phyloP scores from a whole-genome alignment of 2,888 invertebrate genomes.

The Corbicula japonica region DNA sequence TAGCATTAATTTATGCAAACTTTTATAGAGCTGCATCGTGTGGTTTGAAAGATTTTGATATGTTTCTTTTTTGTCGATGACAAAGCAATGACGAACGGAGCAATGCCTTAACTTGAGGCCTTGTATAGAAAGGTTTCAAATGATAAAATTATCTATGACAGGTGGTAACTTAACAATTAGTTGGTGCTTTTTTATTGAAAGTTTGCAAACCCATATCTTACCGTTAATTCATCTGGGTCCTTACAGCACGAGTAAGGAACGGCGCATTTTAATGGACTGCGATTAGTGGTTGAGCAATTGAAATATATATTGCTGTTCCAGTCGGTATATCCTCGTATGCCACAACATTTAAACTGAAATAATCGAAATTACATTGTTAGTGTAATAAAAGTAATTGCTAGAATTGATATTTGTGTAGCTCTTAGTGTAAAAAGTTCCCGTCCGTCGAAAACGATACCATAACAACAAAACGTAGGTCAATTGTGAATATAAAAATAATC shows the following conservation, averaged over 20 bases:
- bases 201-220: constrained; percentile 48
- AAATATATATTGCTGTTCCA: constrained; percentile 99
- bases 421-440: too few species aligned
- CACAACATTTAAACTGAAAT: constrained; percentile 94
- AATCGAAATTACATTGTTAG: background rate
- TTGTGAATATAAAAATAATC: too few species aligned
- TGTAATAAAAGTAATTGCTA: background rate
- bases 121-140: too few species aligned
- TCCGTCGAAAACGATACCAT: too few species aligned
- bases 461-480: too few species aligned
- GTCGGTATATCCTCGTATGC: constrained; percentile 96
- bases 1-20: too few species aligned
- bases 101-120: too few species aligned
- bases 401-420: too few species aligned
- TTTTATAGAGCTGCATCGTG: too few species aligned
- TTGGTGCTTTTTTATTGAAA: background rate
- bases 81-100: background rate
- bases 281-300: constrained; percentile 91
- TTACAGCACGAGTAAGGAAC: constrained; percentile 97
- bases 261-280: constrained; percentile 89
- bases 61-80: background rate
- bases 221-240: constrained; percentile 71
- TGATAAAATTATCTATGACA: too few species aligned
- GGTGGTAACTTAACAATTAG: too few species aligned
- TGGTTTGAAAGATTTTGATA: too few species aligned